Conservation (phyloP, 2,113 vertebrate species). For the Paratilapia polleni region DNA sequence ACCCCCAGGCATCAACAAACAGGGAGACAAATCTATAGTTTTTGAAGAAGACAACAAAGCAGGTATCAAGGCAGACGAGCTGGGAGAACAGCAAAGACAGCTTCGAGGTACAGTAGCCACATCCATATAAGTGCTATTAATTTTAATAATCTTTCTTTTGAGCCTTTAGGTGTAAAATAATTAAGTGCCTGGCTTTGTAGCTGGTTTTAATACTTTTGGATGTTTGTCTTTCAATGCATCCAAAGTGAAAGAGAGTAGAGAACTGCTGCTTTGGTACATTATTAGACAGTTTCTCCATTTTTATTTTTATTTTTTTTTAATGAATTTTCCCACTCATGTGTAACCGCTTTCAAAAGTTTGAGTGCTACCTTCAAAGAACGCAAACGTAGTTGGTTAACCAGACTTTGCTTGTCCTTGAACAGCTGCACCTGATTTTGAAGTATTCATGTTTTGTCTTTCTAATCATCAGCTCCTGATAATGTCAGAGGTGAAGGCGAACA, state of each 20-base stretch:
- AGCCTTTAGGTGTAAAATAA: background rate
- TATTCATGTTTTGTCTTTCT: background rate
- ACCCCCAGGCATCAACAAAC: constrained; percentile 34
- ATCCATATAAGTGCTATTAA: background rate
- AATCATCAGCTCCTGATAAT: constrained; percentile 70
- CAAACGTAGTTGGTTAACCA: background rate
- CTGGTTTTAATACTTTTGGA: background rate
- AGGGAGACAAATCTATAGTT: constrained; percentile 70
- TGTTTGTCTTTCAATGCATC: background rate
- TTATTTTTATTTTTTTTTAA: background rate
- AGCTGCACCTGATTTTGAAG: background rate
- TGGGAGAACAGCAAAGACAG: constrained; percentile 79
- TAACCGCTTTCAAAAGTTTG: background rate
- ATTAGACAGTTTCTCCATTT: background rate
- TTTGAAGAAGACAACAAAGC: constrained; percentile 80
- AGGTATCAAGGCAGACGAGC: constrained; percentile 78
- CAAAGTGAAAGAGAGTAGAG: background rate
- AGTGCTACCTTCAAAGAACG: background rate
- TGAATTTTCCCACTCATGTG: background rate
- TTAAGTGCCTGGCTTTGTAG: background rate
- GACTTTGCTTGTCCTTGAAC: background rate
- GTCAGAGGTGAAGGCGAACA: constrained; percentile 63
- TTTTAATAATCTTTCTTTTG: background rate
- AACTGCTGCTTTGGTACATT: background rate
- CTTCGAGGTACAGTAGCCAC: constrained; percentile 64